A percentile compares a stretch with the other conserved stretches of the same genome.
These are phyloP conservation scores for Theodoxus fluviatilis DNA, from an alignment of 2,888 invertebrate genomes.

Conservation along the genomic window DNA sequence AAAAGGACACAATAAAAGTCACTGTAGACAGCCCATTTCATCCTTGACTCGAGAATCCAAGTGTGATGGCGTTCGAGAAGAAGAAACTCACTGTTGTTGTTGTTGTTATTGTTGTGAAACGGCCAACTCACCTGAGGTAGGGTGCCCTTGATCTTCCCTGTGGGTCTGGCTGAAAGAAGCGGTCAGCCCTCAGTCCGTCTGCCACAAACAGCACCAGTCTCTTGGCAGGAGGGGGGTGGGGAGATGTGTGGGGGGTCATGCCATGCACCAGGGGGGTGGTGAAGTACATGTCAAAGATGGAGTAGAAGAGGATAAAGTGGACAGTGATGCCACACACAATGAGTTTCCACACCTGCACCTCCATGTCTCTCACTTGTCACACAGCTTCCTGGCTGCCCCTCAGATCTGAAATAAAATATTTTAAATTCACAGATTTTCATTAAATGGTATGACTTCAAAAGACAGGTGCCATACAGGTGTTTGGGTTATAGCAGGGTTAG, in stretches of 20 bases:
- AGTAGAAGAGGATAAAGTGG: slow-evolving; percentile 80
- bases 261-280: slow-evolving; percentile 84
- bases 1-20: no score
- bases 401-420: neutral
- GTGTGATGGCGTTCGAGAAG: no score
- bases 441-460: no score
- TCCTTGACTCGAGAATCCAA: no score
- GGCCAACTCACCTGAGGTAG: slow-evolving; percentile 74
- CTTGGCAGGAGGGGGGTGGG: slow-evolving; percentile 70
- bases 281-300: slow-evolving; percentile 92
- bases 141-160: slow-evolving; percentile 70
- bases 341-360: slow-evolving; percentile 47
- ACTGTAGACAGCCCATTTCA: no score
- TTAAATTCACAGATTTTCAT: no score
- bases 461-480: no score
- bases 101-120: no score
- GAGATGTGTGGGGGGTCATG: slow-evolving; percentile 66
- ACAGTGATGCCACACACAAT: slow-evolving; percentile 67
- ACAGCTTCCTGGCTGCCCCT: no score
- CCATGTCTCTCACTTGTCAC: slow-evolving; percentile 13
- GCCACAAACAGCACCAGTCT: slow-evolving; percentile 87
- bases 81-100: no score
- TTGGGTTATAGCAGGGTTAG: no score
- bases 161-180: slow-evolving; percentile 71
- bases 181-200: slow-evolving; percentile 90